phyloP scores from a whole-genome alignment of 2,797 vertebrate genomes.

The Meda fulgida region DNA sequence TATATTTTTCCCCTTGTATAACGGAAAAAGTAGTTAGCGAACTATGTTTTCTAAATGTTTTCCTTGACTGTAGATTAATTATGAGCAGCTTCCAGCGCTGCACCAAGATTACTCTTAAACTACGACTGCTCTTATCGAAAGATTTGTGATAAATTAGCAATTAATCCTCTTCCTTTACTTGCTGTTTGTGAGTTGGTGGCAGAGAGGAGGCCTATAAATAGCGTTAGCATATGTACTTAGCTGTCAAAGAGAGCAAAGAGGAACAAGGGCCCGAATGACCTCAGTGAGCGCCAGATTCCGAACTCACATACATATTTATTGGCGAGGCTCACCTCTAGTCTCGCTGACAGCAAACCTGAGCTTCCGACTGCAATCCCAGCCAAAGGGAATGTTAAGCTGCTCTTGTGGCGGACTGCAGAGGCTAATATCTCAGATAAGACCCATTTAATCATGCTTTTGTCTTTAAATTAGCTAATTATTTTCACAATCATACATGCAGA shows the following conservation, averaged over 20 bases:
- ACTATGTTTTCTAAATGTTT: constrained; percentile 1
- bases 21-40: neutral
- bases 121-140: constrained; percentile 21
- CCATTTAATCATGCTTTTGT: constrained; percentile 12
- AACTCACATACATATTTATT: constrained; percentile 78
- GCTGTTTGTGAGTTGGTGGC: constrained; percentile 65
- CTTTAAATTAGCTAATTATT: constrained; percentile 45
- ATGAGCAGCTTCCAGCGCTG: neutral
- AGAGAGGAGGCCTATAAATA: constrained; percentile 70
- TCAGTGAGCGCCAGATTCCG: constrained; percentile 64
- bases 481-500: constrained; percentile 24
- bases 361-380: constrained; percentile 61
- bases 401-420: constrained; percentile 41
- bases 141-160: constrained; percentile 61
- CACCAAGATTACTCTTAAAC: constrained; percentile 17
- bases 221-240: constrained; percentile 64
- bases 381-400: constrained; percentile 58
- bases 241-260: constrained; percentile 68
- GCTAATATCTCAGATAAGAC: constrained; percentile 35
- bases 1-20: neutral
- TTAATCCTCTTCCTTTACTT: constrained; percentile 65
- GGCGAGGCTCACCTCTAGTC: constrained; percentile 69
- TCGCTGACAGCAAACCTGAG: constrained; percentile 65
- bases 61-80: constrained; percentile 1
- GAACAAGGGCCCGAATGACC: constrained; percentile 71